Conservation (phyloP, 2,888 invertebrate species). For the Meliscaeva auricollis region DNA sequence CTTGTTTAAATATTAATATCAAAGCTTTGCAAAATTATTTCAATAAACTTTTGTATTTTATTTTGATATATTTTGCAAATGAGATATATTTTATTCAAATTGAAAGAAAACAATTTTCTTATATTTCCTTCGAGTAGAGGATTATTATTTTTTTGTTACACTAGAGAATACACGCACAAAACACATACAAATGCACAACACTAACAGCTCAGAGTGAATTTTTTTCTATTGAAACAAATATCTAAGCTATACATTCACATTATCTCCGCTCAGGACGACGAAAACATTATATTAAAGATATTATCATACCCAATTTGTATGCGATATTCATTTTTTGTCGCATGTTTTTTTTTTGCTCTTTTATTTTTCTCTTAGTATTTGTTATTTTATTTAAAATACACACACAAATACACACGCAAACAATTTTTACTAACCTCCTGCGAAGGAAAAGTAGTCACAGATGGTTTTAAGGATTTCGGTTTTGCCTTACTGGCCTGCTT, state of each 20-base stretch:
- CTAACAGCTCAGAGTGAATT: constrained; percentile 20
- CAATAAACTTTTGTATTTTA: neutral
- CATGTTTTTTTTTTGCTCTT: constrained; percentile 32
- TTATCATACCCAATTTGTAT: constrained; percentile 66
- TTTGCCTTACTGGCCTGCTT: constrained; percentile 54
- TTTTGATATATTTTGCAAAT: neutral
- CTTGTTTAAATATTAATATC: neutral
- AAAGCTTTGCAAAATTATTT: neutral
- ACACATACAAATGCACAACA: constrained; percentile 23
- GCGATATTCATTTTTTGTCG: constrained; percentile 60
- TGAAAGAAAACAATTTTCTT: neutral
- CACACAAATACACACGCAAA: neutral
- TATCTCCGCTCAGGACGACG: constrained; percentile 43
- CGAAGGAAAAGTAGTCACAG: constrained; percentile 46
- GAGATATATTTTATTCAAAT: constrained; percentile 24
- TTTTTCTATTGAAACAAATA: constrained; percentile 50
- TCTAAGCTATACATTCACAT: constrained; percentile 56
- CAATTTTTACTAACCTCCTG: neutral
- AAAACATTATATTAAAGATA: constrained; percentile 68
- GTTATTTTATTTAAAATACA: constrained; percentile 37
- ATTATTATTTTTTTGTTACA: neutral
- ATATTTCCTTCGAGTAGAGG: neutral
- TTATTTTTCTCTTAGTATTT: constrained; percentile 34
- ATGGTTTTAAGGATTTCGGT: constrained; percentile 47
- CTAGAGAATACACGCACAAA: neutral